Conservation (phyloP, 2,888 invertebrate genomes). For the Eilema griseolum region DNA sequence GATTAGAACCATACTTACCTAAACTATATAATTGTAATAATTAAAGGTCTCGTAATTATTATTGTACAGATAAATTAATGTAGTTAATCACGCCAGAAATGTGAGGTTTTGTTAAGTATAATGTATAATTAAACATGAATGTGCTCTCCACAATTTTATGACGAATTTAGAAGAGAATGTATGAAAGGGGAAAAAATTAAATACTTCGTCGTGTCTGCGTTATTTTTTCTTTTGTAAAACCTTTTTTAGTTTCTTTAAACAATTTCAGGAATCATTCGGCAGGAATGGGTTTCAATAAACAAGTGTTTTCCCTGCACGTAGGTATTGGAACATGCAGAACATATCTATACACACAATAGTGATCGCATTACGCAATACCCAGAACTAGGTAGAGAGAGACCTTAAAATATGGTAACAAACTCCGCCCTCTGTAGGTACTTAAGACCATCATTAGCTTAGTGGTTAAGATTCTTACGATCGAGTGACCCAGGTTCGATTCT, state of each 20-base stretch:
- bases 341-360: not conserved
- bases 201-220: slow-evolving; percentile 86
- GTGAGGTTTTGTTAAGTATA: slow-evolving; percentile 85
- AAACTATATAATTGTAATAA: slow-evolving; percentile 79
- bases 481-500: too few species aligned
- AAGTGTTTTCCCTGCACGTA: not conserved
- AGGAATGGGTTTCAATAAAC: not conserved
- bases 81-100: slow-evolving; percentile 84
- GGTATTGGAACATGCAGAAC: not conserved
- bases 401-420: too few species aligned
- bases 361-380: too few species aligned
- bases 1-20: slow-evolving; percentile 77
- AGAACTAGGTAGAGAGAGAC: too few species aligned
- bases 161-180: slow-evolving; percentile 87
- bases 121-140: slow-evolving; percentile 84
- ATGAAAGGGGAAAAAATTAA: slow-evolving; percentile 85
- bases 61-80: slow-evolving; percentile 86
- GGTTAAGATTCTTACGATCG: too few species aligned
- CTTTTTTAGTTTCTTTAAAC: slow-evolving; percentile 37
- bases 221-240: slow-evolving; percentile 70
- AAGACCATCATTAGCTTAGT: too few species aligned
- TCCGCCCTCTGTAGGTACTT: too few species aligned
- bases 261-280: not conserved
- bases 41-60: slow-evolving; percentile 85
- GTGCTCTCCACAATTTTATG: slow-evolving; percentile 86